Base-by-base conservation (phyloP, 2,797 vertebrate species). In the Notolepis coatsorum region DNA sequence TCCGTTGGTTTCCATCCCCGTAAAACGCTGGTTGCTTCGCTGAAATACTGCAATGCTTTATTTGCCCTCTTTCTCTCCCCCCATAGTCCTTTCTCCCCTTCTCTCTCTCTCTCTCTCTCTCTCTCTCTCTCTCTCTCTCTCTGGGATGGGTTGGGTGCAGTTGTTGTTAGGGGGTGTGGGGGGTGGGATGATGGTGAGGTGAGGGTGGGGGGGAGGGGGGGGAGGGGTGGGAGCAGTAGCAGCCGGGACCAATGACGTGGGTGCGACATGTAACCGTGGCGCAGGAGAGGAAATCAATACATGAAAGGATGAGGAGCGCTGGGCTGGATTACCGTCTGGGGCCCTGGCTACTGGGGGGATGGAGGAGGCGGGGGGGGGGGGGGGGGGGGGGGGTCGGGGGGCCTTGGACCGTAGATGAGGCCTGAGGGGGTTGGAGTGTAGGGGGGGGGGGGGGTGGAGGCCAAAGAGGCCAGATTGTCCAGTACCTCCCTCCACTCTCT, bases 251-350 rank as follows among this genome's bases (percentile, higher is more conserved):
- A 86, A 88, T 90, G 88, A 90, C 86, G 89, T 91, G 88, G 89
- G 89, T 90, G 89, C 84, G 83, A 90, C 89, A 91, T 90, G 86
- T 91, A 91, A 88, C 87, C 87, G 86, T 79, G 85, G 89, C 75
- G 78, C 89, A 87, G 82, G 87, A 92, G 90, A 93, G 91, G 90
- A 93, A 93, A 93, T 93, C 92, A 88, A 93, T 93, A 92, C 88
- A 81, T 92, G 90, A 91, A 93, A 91, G 91, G 92, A 93, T 93
- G 92, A 92, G 92, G 90, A 92, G 89, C 89, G 90, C 88, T 92
- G 90, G 92, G 91, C 89, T 92, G 91, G 92, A 92, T 92, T 93
- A 93, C 90, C 86, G 91, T 93, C 92, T 92, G 92, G 90, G 90
- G 90, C 89, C 91, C 87, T 85, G 88, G 89, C 88, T 89, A 88